These are phyloP conservation scores for Brachionus angularis DNA, from an alignment of 1,140 invertebrate species.

Conservation along the genomic window DNA sequence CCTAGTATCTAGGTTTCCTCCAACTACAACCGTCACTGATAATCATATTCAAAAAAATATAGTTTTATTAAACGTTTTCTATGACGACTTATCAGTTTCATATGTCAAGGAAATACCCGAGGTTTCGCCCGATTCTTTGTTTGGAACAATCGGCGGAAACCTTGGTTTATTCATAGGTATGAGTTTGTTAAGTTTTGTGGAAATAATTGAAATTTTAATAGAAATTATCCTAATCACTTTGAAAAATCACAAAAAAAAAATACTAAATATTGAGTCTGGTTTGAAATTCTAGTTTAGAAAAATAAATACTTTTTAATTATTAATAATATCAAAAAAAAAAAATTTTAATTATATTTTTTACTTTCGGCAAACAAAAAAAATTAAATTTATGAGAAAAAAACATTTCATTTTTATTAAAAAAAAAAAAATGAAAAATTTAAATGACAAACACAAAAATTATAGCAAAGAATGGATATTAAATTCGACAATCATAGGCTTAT, in stretches of 20 bases:
- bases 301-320: too few relatives aligned
- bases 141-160: conserved; percentile 40
- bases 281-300: not conserved
- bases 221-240: conserved; percentile 28
- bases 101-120: conserved; percentile 32
- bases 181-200: conserved; percentile 32
- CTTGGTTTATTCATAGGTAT: conserved; percentile 35
- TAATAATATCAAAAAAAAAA: too few relatives aligned
- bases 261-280: not conserved
- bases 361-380: not conserved
- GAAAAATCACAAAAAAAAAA: not conserved
- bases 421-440: not conserved
- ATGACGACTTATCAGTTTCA: conserved; percentile 13
- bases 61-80: conserved; percentile 39
- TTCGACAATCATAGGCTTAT: not conserved
- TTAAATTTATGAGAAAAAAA: not conserved
- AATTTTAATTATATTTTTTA: too few relatives aligned
- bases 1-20: conserved; percentile 14
- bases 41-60: conserved; percentile 44
- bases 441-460: not conserved
- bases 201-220: conserved; percentile 31
- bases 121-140: not conserved
- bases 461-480: not conserved
- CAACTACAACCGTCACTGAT: conserved; percentile 1
- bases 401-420: not conserved